Evolutionary conservation across 2,113 vertebrate species (phyloP).

Genomic region (Ptilonorhynchus violaceus): DNA sequence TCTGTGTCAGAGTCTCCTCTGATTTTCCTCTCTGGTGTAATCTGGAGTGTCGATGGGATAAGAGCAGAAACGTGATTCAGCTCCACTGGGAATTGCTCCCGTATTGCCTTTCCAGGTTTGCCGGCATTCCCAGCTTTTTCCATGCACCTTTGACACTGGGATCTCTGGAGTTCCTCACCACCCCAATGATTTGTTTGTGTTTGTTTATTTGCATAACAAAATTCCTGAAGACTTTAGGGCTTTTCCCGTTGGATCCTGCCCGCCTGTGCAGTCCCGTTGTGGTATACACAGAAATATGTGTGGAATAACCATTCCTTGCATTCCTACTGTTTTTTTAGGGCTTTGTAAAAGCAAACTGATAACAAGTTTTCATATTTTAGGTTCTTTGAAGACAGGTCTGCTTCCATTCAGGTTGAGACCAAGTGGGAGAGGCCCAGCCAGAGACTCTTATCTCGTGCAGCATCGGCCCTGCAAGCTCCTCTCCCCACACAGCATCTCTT

Average conservation of each 20-base stretch:
- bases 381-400: not conserved
- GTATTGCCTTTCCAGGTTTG: not conserved
- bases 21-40: not conserved
- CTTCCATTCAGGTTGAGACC: not conserved
- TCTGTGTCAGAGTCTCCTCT: not conserved
- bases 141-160: not conserved
- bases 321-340: not conserved
- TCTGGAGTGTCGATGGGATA: not conserved
- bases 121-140: not conserved
- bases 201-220: not conserved
- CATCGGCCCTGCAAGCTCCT: not conserved
- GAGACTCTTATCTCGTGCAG: not conserved
- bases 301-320: not conserved
- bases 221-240: not conserved
- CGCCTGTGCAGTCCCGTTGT: not conserved
- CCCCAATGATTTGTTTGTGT: not conserved
- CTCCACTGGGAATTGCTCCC: not conserved
- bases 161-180: not conserved
- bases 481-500: accelerated
- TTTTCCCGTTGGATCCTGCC: not conserved
- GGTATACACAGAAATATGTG: not conserved
- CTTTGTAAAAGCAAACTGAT: not conserved
- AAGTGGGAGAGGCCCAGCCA: not conserved
- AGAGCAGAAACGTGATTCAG: not conserved
- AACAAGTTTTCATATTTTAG: not conserved